Percentiles rank a stretch among this genome's conserved stretches.
phyloP scores from a whole-genome alignment of 2,797 vertebrate species.

The Macroramphosus scolopax region DNA sequence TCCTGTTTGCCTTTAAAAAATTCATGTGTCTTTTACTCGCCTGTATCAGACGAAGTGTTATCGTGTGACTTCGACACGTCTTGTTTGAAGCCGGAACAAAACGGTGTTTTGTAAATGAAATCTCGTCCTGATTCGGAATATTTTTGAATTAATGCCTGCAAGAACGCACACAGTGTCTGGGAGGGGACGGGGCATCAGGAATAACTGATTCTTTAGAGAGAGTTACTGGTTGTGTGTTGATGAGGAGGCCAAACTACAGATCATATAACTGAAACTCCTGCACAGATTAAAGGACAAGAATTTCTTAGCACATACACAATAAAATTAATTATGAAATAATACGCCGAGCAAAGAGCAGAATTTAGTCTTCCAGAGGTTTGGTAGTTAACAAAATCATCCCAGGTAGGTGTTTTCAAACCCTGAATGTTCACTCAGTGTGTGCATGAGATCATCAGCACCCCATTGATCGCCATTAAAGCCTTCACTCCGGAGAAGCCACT shows the following conservation, averaged over 20 bases:
- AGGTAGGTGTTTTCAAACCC: slow-evolving; percentile 30
- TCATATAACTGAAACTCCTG: too few relatives aligned
- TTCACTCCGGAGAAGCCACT: slow-evolving; percentile 51
- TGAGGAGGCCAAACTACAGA: too few relatives aligned
- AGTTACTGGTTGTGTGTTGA: too few relatives aligned
- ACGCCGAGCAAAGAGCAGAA: too few relatives aligned
- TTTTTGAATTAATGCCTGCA: slow-evolving; percentile 43
- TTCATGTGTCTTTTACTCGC: slow-evolving; percentile 28
- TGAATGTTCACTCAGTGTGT: too few relatives aligned
- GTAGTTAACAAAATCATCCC: slow-evolving; percentile 21
- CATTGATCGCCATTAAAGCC: slow-evolving; percentile 75
- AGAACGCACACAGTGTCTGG: slow-evolving; percentile 24
- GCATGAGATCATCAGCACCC: slow-evolving; percentile 68
- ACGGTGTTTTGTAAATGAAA: slow-evolving; percentile 51
- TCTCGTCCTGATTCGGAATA: slow-evolving; percentile 41
- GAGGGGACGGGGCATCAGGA: slow-evolving; percentile 13
- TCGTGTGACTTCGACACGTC: slow-evolving; percentile 42
- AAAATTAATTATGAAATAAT: too few relatives aligned
- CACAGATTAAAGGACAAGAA: too few relatives aligned
- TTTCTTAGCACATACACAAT: too few relatives aligned
- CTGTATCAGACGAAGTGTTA: slow-evolving; percentile 42
- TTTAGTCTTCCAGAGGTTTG: too few relatives aligned
- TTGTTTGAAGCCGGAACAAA: slow-evolving; percentile 25
- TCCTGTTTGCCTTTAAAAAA: slow-evolving; percentile 35
- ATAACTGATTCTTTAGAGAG: slow-evolving; percentile 35